A percentile compares a stretch with the other conserved stretches of the same genome.
phyloP scores from a whole-genome alignment of 2,888 invertebrate genomes.

The Eristalinus aeneus region DNA sequence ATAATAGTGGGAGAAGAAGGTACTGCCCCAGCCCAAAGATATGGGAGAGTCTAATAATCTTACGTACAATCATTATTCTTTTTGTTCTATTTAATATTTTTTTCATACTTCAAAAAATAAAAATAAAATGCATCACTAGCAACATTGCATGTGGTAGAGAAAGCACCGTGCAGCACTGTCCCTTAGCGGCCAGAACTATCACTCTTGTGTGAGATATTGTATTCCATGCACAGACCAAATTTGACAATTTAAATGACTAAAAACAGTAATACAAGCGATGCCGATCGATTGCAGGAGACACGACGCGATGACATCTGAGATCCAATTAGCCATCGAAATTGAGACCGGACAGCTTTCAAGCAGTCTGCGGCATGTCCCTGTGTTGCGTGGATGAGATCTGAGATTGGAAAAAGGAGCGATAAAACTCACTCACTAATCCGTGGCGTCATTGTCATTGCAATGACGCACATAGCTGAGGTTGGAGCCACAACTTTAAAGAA shows the following conservation, averaged over 20 bases:
- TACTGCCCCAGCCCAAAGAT: no score
- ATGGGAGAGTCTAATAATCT: no score
- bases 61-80: no score
- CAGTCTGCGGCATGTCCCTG: slow-evolving; percentile 20
- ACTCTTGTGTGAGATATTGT: slow-evolving; percentile 27
- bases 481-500: slow-evolving; percentile 16
- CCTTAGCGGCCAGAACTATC: slow-evolving; percentile 30
- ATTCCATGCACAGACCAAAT: slow-evolving; percentile 68
- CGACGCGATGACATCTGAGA: slow-evolving; percentile 53
- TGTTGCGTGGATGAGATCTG: slow-evolving; percentile 7
- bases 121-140: neutral
- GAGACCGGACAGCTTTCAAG: slow-evolving; percentile 61
- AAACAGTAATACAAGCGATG: slow-evolving; percentile 65
- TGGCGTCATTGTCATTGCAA: slow-evolving; percentile 18
- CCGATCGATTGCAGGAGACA: slow-evolving; percentile 52
- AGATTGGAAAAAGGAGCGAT: slow-evolving; percentile 39
- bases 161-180: neutral
- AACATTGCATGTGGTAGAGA: neutral
- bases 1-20: no score
- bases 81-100: no score
- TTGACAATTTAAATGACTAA: slow-evolving; percentile 68
- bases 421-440: slow-evolving; percentile 46
- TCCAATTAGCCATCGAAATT: slow-evolving; percentile 70
- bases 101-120: no score
- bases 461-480: neutral